phyloP scores from a whole-genome alignment of 2,113 vertebrate genomes.

The Oryctolagus cuniculus region mOryCun1.1 NC_091432.1:211859501-211860000 shows the following conservation, averaged over 20 bases:
- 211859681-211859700: background rate
- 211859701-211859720: background rate
- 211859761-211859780: background rate
- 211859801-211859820: background rate
- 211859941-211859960: background rate
- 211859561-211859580: background rate
- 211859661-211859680: background rate
- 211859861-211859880: background rate
- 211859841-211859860: background rate
- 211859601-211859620: background rate
- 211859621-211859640: background rate
- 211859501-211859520: too few relatives aligned
- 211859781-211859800: background rate
- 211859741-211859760: background rate
- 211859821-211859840: background rate
- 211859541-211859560: too few relatives aligned
- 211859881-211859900: background rate
- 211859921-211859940: background rate
- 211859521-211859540: too few relatives aligned
- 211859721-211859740: background rate
- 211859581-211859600: constrained; percentile 5
- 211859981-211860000: background rate
- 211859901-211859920: background rate
- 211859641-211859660: background rate
- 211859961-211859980: background rate